phyloP scores from a whole-genome alignment of 1,140 invertebrate genomes.

The Vollenhovia emeryi region DNA sequence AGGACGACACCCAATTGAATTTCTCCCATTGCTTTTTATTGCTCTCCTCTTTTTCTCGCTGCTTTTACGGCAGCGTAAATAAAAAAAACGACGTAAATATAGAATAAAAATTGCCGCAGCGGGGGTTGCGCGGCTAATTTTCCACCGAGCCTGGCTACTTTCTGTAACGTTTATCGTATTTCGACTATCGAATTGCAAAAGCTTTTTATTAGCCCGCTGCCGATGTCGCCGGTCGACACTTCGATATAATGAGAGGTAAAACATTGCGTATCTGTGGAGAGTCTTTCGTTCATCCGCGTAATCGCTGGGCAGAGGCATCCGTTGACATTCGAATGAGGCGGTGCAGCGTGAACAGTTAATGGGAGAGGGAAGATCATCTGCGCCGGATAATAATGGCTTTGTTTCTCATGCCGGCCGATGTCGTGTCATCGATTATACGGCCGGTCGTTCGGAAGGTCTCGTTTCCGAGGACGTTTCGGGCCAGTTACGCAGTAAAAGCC shows the following conservation, averaged over 20 bases:
- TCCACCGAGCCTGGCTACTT: not conserved
- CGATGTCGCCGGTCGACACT: not conserved
- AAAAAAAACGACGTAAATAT: not conserved
- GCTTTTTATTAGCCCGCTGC: not conserved
- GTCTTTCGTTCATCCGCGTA: not conserved
- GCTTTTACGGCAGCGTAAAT: not conserved
- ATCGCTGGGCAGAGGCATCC: not conserved
- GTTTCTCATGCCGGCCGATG: not conserved
- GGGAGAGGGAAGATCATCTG: not conserved
- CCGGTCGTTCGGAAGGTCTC: constrained; percentile 10
- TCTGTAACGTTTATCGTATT: not conserved
- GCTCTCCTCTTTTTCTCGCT: not conserved
- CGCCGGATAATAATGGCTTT: constrained; percentile 4
- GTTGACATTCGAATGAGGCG: constrained; percentile 4
- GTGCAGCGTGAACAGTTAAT: not conserved
- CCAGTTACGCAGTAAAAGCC: constrained; percentile 41
- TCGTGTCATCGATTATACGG: constrained; percentile 40
- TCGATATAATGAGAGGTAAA: not conserved
- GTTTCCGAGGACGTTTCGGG: constrained; percentile 36
- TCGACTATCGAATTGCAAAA: not conserved
- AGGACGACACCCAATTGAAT: constrained; percentile 4
- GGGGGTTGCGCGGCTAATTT: not conserved
- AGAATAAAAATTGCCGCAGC: not conserved
- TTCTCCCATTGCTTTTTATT: not conserved
- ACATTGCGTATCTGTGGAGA: not conserved